Base-by-base conservation (phyloP, 2,113 vertebrate genomes). In the Montifringilla adamsi region DNA sequence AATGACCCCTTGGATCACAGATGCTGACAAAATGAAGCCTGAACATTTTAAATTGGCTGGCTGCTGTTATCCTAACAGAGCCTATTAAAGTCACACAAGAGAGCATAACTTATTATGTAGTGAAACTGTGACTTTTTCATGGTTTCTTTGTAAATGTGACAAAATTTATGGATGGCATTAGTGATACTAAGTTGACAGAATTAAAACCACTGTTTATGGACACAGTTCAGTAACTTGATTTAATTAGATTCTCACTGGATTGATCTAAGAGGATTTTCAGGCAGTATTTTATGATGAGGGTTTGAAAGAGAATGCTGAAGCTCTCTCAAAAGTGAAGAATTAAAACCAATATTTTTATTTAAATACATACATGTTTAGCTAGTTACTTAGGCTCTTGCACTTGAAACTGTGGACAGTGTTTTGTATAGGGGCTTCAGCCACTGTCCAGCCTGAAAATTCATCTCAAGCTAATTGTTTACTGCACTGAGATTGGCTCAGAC, bases 171-270 rank as follows among this genome's bases (percentile, higher is more conserved):
- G 95, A 82, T 84, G 70, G 67, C 56, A 93, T 97, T 96, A 95
- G 84, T 88, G 76, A 77, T 89, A 96, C 75, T 96, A 95, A 93
- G 84, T 90, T 96, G 92, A 93, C 95, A 96, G 96, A 97, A 95
- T 96, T 95, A 93, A 93, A 96, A 79, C 53, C 52, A 82, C 73
- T 94, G 93, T 96, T 96, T 96, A 84, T 94, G 60, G 93, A 94
- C 92, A 95, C 83, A 96, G 92, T 95, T 97, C 93, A 96, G 84
- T 96, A 89, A 85, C 89, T 95, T 95, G 70, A 89, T 95, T 95
- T 96, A 97, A 97, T 97, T 97, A 94, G 88, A 79, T 95, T 92
- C 87, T 94, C 56, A 73, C 55, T 7, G 26, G 62, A 80, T 81
- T 95, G 88, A 84, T 95, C 56, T 89, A 66, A 93, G 87, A 93